Conservation (phyloP, 2,888 invertebrate genomes). For the Rambutsinella grinnellia region DNA sequence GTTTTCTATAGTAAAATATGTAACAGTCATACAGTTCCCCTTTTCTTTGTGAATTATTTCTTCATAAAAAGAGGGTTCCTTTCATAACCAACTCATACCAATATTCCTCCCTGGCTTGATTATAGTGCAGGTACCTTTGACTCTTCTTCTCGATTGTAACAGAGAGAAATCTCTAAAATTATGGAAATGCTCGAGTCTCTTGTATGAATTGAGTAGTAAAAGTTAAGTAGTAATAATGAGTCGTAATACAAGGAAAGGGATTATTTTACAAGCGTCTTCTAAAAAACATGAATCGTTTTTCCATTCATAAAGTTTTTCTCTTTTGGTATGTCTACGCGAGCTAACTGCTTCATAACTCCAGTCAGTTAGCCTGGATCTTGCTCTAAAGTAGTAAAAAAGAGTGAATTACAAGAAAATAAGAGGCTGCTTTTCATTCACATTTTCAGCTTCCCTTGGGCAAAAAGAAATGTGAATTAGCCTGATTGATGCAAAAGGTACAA, state of each 20-base stretch:
- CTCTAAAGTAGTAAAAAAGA: neutral
- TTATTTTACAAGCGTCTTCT: neutral
- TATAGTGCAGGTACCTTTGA: conserved; percentile 2
- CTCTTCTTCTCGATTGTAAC: neutral
- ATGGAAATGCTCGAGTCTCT: no score
- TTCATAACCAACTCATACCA: no score
- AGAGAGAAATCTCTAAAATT: neutral
- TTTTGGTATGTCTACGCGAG: neutral
- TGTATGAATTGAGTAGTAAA: conserved; percentile 22
- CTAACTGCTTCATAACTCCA: neutral
- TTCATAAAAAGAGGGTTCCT: no score
- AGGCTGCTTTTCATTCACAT: conserved; percentile 30
- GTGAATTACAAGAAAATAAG: conserved; percentile 17
- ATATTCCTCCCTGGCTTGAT: no score
- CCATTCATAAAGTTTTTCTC: neutral
- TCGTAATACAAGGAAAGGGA: neutral
- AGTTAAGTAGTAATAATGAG: conserved; percentile 7
- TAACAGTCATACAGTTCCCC: no score
- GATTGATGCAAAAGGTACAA: no score
- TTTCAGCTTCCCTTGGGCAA: conserved; percentile 26
- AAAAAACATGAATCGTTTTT: neutral
- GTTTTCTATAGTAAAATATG: no score
- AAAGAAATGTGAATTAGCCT: neutral
- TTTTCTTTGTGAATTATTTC: no score
- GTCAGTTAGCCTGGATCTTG: neutral